Evolutionary conservation across 2,888 invertebrate species (phyloP).

Genomic region (Thecocarcelia acutangulata): DNA sequence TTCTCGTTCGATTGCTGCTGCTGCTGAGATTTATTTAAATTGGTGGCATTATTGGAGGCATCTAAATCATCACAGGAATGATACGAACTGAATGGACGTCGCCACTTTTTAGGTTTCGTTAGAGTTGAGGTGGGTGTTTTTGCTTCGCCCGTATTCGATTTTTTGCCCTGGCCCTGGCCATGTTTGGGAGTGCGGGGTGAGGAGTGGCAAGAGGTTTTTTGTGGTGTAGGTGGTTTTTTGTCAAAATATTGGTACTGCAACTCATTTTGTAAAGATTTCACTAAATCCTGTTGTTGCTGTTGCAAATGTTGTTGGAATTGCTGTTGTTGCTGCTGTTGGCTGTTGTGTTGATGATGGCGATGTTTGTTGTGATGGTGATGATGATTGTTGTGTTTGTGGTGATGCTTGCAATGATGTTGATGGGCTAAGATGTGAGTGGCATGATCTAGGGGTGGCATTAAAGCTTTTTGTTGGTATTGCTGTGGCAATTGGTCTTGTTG

Average conservation of each 20-base stretch:
- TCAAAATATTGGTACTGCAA: conserved; percentile 60
- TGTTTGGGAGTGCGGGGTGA: conserved; percentile 57
- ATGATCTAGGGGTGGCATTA: conserved; percentile 79
- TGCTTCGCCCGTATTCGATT: conserved; percentile 3
- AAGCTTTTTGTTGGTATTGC: conserved; percentile 73
- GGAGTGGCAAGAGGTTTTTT: conserved; percentile 60
- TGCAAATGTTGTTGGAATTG: conserved; percentile 52
- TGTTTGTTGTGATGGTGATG: conserved; percentile 64
- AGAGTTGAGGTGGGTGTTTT: conserved; percentile 71
- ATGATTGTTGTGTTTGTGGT: conserved; percentile 74
- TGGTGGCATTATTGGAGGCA: conserved; percentile 71
- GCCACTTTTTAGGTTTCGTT: conserved; percentile 74
- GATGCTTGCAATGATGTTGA: conserved; percentile 70
- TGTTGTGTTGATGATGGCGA: conserved; percentile 37
- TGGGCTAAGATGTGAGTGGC: conserved; percentile 67
- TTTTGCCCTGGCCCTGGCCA: conserved; percentile 26
- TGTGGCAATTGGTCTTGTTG: conserved; percentile 43
- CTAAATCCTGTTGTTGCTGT: conserved; percentile 57
- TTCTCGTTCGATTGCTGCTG: conserved; percentile 72
- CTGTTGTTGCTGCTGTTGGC: conserved; percentile 36
- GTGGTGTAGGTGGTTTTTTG: conserved; percentile 54
- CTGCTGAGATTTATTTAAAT: conserved; percentile 62
- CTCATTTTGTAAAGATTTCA: conserved; percentile 56
- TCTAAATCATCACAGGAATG: conserved; percentile 78
- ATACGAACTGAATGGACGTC: conserved; percentile 77